These are phyloP conservation scores for Adelges cooleyi DNA, from an alignment of 1,140 invertebrate species.

Conservation along the genomic window DNA sequence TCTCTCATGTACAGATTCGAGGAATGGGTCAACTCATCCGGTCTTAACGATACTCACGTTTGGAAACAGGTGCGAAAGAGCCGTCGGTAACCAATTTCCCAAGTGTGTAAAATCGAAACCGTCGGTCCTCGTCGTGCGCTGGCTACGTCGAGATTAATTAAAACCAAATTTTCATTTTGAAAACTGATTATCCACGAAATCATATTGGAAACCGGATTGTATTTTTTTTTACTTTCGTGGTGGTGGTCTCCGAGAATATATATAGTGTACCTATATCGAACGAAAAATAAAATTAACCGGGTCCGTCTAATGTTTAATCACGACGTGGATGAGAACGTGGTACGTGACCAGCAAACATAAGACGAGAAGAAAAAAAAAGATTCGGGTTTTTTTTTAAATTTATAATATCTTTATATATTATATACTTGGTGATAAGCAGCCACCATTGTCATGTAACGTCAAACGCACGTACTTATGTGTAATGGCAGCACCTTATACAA, in stretches of 20 bases:
- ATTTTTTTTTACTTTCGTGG: constrained; percentile 15
- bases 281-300: constrained; percentile 20
- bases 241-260: neutral
- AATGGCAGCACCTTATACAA: too few relatives aligned
- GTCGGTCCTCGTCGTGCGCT: neutral
- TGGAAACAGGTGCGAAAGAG: constrained; percentile 6
- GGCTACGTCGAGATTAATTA: constrained; percentile 10
- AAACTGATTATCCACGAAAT: constrained; percentile 19
- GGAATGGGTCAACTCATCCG: neutral
- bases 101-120: neutral
- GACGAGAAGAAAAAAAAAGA: neutral
- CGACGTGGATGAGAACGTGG: constrained; percentile 7
- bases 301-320: constrained; percentile 10
- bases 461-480: too few relatives aligned
- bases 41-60: neutral
- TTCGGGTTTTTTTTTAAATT: neutral
- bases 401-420: neutral
- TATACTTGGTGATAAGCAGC: neutral
- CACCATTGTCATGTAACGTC: too few relatives aligned
- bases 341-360: constrained; percentile 18
- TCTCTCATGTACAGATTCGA: too few relatives aligned
- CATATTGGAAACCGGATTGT: constrained; percentile 17
- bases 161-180: constrained; percentile 20
- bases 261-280: neutral
- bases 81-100: constrained; percentile 13